Percentiles rank a stretch among this genome's conserved stretches.
These are phyloP conservation scores for Rhingia rostrata DNA, from an alignment of 2,888 invertebrate genomes.

Conservation along the genomic window DNA sequence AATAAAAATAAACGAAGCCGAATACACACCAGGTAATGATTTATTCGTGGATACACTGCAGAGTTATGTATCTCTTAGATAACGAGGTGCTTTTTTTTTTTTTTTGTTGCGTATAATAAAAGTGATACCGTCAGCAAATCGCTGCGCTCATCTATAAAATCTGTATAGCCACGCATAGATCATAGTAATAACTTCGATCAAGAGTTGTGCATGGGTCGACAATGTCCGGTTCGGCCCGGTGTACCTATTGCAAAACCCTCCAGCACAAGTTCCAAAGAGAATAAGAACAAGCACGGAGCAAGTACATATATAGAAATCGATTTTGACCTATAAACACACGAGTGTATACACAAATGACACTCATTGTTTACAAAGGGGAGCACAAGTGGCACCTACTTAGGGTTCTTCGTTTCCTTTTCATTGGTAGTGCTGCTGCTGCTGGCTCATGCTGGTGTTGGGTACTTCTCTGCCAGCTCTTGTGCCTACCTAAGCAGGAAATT, in stretches of 20 bases:
- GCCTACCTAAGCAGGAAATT: conserved; percentile 60
- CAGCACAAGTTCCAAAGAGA: too few species aligned
- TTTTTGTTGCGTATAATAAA: conserved; percentile 1
- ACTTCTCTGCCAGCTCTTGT: conserved; percentile 8
- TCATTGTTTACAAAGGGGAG: conserved; percentile 73
- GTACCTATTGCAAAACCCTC: conserved; percentile 5
- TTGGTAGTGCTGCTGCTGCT: background rate
- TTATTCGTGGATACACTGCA: background rate
- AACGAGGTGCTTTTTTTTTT: conserved; percentile 30
- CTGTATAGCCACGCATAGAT: conserved; percentile 1
- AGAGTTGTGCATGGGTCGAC: background rate
- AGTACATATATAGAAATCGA: conserved; percentile 65
- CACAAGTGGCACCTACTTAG: conserved; percentile 71
- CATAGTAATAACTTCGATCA: background rate
- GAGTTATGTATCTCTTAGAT: conserved; percentile 48
- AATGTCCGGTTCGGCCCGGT: background rate
- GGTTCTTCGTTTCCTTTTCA: conserved; percentile 44
- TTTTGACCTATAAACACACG: conserved; percentile 73
- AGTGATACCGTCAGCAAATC: conserved; percentile 19
- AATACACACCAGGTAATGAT: conserved; percentile 56
- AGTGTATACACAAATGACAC: conserved; percentile 73
- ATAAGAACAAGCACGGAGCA: background rate
- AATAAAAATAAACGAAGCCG: background rate
- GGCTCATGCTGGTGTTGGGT: conserved; percentile 15
- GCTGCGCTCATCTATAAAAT: conserved; percentile 14